Base-by-base conservation (phyloP, 2,113 vertebrate species). In the Semicossyphus pulcher region DNA sequence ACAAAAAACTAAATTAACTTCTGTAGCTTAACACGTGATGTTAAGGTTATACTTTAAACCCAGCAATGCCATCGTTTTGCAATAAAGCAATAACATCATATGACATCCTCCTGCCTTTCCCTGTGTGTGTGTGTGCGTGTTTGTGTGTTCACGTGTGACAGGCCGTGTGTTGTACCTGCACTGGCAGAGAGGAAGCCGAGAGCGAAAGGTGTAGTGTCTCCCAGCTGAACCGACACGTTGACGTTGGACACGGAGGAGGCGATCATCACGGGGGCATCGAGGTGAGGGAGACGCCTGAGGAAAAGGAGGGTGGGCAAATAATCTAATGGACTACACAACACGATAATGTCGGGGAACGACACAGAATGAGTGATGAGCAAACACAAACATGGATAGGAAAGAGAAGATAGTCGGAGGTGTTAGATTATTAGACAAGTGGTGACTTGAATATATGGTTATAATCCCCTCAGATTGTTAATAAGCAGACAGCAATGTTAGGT, bases 121-220 rank as follows among this genome's bases (percentile, higher is more conserved):
- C 3, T 16, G 8, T 10, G 20, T 21, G 14, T 39, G 4, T 68
- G 42, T 64, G 18, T 21, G 34, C 34, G 10, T 57, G 45, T 61
- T 21, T 4, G 21, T 0, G 16, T 60, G 58, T 41, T 48, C n/a
- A 37, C 34, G 9, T 60, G 15, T 52, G 10, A 34, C 21, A 39
- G 37, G 14, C 12, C 2, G 36, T 14, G 36, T 37, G 9, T 10
- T 34, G 36, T 95, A 99, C 98, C 98, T 90, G 95, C 87, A 72
- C 89, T 93, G 61, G 95, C 88, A 32, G 96, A 97, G 85, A 96
- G 94, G 90, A 99, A 97, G 73, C 97, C 97, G 48, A 99, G 89
- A 58, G 98, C 96, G 2, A 99, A 99, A 28, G 98, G 96, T 0
- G 96, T 96, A 0, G 97, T 97, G 92, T 98, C 95, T 75, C 95